phyloP scores from a whole-genome alignment of 1,140 invertebrate species.

The Eupristina koningsbergeri region DNA sequence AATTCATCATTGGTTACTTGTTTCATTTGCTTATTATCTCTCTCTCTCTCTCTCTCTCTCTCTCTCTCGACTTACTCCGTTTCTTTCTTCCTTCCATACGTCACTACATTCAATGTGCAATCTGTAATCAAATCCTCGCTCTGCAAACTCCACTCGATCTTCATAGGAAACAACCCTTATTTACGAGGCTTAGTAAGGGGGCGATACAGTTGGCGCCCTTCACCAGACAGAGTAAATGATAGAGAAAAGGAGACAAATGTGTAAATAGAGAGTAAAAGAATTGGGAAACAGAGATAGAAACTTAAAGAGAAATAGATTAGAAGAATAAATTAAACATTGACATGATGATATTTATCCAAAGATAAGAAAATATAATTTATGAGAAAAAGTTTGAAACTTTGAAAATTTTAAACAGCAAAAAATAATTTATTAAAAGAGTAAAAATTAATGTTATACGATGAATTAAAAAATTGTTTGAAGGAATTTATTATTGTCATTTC shows the following conservation, averaged over 20 bases:
- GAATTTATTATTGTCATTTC: no score
- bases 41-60: neutral
- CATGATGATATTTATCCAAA: no score
- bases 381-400: neutral
- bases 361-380: neutral
- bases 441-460: no score
- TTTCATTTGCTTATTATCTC: neutral
- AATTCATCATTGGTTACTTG: neutral
- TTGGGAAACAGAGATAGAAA: no score
- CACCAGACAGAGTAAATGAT: constrained; percentile 15
- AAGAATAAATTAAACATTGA: constrained; percentile 8
- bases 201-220: constrained; percentile 47
- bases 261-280: constrained; percentile 42
- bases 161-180: constrained; percentile 59
- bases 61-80: neutral
- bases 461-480: no score
- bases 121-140: constrained; percentile 61
- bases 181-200: constrained; percentile 53
- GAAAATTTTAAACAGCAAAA: no score
- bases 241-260: constrained; percentile 30
- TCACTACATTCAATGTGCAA: no score
- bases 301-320: constrained; percentile 4
- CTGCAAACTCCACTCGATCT: constrained; percentile 46
- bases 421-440: no score
- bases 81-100: neutral